phyloP scores from a whole-genome alignment of 2,113 vertebrate genomes.

The Salvator merianae region DNA sequence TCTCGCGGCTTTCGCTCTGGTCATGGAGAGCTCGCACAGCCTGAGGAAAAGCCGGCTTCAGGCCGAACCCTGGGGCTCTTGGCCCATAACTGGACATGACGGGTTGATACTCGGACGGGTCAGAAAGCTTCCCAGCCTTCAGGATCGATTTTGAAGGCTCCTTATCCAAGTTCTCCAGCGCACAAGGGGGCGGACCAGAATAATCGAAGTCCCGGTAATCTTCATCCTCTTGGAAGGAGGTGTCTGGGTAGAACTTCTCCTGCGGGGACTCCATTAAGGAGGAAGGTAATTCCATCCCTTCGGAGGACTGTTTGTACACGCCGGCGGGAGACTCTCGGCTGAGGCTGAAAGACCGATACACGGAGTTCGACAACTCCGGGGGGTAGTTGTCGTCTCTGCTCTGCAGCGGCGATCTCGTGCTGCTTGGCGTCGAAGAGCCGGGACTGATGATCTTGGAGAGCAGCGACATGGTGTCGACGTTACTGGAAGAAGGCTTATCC shows the following conservation, averaged over 20 bases:
- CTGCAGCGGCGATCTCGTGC: slow-evolving; percentile 72
- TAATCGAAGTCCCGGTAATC: slow-evolving; percentile 81
- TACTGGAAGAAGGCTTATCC: slow-evolving; percentile 86
- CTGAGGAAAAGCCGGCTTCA: slow-evolving; percentile 70
- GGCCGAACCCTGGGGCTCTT: slow-evolving; percentile 68
- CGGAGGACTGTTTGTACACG: slow-evolving; percentile 67
- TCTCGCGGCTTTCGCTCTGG: slow-evolving; percentile 70
- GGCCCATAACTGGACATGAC: slow-evolving; percentile 71
- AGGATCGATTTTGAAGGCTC: slow-evolving; percentile 79
- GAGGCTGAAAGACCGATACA: slow-evolving; percentile 73
- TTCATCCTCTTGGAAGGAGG: slow-evolving; percentile 80
- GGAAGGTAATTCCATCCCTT: slow-evolving; percentile 73
- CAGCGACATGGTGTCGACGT: slow-evolving; percentile 74
- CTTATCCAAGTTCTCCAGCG: slow-evolving; percentile 78
- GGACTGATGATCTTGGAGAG: slow-evolving; percentile 84
- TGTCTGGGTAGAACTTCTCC: slow-evolving; percentile 81
- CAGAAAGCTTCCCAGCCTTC: slow-evolving; percentile 72
- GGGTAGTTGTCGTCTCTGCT: slow-evolving; percentile 72
- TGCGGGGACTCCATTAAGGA: slow-evolving; percentile 77
- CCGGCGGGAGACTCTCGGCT: slow-evolving; percentile 70
- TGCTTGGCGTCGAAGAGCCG: slow-evolving; percentile 80
- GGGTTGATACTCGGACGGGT: slow-evolving; percentile 69
- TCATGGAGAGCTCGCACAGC: slow-evolving; percentile 72
- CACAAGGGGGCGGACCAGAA: slow-evolving; percentile 68
- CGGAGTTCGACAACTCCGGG: slow-evolving; percentile 69